Percentiles rank a stretch among this genome's conserved stretches.
phyloP scores from a whole-genome alignment of 1,140 invertebrate genomes.

The Drosophila sturtevanti region DNA sequence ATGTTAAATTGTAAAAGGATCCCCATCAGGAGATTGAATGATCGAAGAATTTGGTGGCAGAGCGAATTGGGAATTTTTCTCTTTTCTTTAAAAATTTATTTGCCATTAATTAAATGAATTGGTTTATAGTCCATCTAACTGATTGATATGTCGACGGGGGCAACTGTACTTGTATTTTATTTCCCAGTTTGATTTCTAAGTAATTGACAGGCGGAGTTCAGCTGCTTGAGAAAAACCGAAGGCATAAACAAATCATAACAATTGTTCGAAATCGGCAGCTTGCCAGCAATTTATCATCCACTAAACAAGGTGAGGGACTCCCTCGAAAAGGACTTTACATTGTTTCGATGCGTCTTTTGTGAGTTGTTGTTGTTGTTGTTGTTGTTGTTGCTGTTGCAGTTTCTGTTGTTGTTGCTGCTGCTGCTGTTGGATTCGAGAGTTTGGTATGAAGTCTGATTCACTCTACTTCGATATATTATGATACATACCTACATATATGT shows the following conservation, averaged over 20 bases:
- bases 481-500: too few relatives aligned
- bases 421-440: not conserved
- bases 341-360: conserved; percentile 44
- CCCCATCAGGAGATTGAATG: too few relatives aligned
- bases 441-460: conserved; percentile 16
- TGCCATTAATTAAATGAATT: too few relatives aligned
- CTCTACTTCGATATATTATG: not conserved
- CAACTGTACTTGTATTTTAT: conserved; percentile 23
- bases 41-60: too few relatives aligned
- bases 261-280: conserved; percentile 46
- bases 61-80: too few relatives aligned
- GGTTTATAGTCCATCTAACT: too few relatives aligned
- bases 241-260: conserved; percentile 73
- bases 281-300: conserved; percentile 72
- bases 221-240: conserved; percentile 52
- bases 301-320: conserved; percentile 48
- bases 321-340: conserved; percentile 52
- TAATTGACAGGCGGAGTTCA: conserved; percentile 48
- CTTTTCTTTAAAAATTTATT: too few relatives aligned
- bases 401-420: not conserved
- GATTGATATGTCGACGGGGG: not conserved
- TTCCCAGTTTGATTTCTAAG: conserved; percentile 17
- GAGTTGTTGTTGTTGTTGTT: too few relatives aligned
- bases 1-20: too few relatives aligned
- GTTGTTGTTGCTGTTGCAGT: conserved; percentile 1